Evolutionary conservation across 2,888 invertebrate species (phyloP).

Genomic region (Zhuqinia jingwanae): DNA sequence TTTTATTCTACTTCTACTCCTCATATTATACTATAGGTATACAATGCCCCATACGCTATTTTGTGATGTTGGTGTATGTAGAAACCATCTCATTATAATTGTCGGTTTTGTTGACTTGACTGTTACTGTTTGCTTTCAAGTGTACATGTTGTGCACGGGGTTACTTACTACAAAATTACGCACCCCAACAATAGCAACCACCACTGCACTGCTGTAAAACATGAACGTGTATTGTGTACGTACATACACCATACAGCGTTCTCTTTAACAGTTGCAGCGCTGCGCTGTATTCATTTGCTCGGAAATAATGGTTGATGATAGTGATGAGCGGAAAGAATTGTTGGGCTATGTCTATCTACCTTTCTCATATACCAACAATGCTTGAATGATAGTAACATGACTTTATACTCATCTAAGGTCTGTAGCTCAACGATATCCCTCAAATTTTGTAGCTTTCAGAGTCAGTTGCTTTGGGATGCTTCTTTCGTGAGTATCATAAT

Average conservation of each 20-base stretch:
- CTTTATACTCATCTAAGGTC: neutral
- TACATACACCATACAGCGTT: constrained; percentile 3
- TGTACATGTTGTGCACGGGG: no score
- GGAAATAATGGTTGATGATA: neutral
- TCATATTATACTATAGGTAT: neutral
- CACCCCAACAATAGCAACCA: no score
- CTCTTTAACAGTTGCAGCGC: neutral
- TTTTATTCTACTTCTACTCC: constrained; percentile 28
- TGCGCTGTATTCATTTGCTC: neutral
- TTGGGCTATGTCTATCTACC: constrained; percentile 50
- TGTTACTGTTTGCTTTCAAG: no score
- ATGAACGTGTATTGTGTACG: neutral
- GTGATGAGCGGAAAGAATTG: constrained; percentile 64
- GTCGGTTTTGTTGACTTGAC: no score
- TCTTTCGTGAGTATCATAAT: constrained; percentile 47
- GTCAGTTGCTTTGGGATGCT: constrained; percentile 67
- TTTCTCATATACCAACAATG: neutral
- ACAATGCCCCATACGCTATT: neutral
- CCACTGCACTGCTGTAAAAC: constrained; percentile 46
- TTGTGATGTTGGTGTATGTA: constrained; percentile 4
- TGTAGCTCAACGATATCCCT: constrained; percentile 21
- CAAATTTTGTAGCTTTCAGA: constrained; percentile 41
- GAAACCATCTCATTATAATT: constrained; percentile 6
- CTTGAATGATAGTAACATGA: neutral
- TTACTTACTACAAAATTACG: neutral